Percentiles rank a stretch among this genome's conserved stretches.
Conservation (phyloP, 1,140 invertebrate species). For the Chrysoperla carnea region DNA sequence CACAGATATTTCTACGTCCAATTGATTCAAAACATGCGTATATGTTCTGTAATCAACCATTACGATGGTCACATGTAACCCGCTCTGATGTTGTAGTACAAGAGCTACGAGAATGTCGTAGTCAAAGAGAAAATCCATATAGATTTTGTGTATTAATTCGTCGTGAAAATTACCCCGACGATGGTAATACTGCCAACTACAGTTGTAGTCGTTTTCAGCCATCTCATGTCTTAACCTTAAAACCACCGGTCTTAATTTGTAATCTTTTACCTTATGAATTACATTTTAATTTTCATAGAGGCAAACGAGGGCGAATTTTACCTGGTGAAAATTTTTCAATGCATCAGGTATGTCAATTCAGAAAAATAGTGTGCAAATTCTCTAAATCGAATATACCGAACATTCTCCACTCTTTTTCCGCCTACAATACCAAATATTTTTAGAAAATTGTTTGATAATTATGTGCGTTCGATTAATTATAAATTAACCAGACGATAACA, state of each 20-base stretch:
- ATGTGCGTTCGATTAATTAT: too few relatives aligned
- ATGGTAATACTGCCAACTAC: conserved; percentile 19
- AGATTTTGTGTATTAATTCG: conserved; percentile 66
- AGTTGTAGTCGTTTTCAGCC: conserved; percentile 31
- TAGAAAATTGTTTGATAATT: too few relatives aligned
- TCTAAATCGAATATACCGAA: too few relatives aligned
- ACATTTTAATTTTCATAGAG: conserved; percentile 34
- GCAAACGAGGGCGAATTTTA: conserved; percentile 35
- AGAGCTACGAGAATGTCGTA: conserved; percentile 26
- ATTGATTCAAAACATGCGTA: conserved; percentile 20
- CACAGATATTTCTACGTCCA: conserved; percentile 34
- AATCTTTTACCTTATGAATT: conserved; percentile 63
- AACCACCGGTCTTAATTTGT: conserved; percentile 65
- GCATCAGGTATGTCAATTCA: neutral
- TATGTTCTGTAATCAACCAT: conserved; percentile 38
- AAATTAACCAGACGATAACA: too few relatives aligned
- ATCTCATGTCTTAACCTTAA: conserved; percentile 68
- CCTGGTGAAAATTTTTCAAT: conserved; percentile 18
- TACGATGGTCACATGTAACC: conserved; percentile 46
- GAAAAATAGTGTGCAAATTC: too few relatives aligned
- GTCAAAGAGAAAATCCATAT: conserved; percentile 18
- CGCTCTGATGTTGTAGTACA: conserved; percentile 34
- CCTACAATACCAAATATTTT: too few relatives aligned
- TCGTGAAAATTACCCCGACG: conserved; percentile 62
- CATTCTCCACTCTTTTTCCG: too few relatives aligned